phyloP scores from a whole-genome alignment of 2,888 invertebrate genomes.

The Itoplectis maculator region DNA sequence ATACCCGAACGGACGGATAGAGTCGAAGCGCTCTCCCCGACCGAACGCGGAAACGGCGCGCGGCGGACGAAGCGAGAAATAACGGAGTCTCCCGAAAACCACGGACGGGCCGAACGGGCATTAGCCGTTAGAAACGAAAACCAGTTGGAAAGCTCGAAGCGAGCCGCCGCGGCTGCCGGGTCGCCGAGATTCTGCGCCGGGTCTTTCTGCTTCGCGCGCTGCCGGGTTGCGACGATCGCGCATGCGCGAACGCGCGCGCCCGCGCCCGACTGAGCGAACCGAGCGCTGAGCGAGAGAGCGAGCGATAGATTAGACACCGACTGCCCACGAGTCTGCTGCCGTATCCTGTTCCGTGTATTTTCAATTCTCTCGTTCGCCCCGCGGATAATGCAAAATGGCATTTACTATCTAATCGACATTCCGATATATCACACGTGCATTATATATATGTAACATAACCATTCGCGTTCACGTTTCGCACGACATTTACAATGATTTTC shows the following conservation, averaged over 20 bases:
- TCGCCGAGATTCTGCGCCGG: constrained; percentile 48
- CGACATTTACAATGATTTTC: constrained; percentile 1
- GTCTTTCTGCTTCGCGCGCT: constrained; percentile 45
- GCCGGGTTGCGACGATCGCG: constrained; percentile 39
- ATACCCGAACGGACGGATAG: neutral
- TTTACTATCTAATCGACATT: constrained; percentile 2
- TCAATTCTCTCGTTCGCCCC: constrained; percentile 5
- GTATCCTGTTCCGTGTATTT: constrained; percentile 22
- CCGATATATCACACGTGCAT: neutral
- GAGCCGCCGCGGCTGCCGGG: constrained; percentile 17
- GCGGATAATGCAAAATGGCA: neutral
- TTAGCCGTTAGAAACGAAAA: constrained; percentile 82
- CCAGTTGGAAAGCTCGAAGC: constrained; percentile 76
- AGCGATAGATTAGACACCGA: constrained; percentile 12
- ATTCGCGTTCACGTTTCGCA: neutral
- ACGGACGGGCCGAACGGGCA: constrained; percentile 77
- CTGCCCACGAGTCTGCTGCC: neutral
- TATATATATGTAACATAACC: too few species aligned
- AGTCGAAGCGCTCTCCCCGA: neutral
- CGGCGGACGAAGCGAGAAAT: constrained; percentile 72
- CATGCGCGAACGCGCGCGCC: too few species aligned
- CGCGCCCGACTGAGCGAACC: too few species aligned
- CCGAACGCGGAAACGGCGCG: too few species aligned
- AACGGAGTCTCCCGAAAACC: constrained; percentile 80
- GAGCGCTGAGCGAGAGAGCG: too few species aligned